Base-by-base conservation (phyloP, 1,140 invertebrate species). In the Akabosia matsudoensis region DNA sequence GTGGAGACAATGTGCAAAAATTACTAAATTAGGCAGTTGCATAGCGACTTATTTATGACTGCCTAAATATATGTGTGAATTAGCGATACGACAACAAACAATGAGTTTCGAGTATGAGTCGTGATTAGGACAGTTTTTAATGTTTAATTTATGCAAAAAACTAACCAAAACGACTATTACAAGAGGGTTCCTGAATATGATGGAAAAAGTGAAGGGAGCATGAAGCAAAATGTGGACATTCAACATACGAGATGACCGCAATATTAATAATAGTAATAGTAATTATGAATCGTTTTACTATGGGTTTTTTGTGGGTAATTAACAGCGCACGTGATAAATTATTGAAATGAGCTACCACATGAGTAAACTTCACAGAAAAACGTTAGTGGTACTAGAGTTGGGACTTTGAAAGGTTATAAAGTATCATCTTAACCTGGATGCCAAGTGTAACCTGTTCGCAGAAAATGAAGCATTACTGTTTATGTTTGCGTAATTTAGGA, bases 171-270 rank as follows among this genome's bases (percentile, higher is more conserved):
- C 24, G 24, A 7, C 4, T n/a, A 61, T 22, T 61, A 16, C 7
- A 45, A 45, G 18, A 45, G 37, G 7, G 18, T 18, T 10, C 37
- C 7, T 56, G 10, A 56, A 24, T 4, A 56, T 56, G 61, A n/a
- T 24, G 4, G 31, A 67, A 67, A 67, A 67, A 67, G 61, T 30
- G 61, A 67, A 67, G 61, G 61, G 61, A 67, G 28, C 26, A 67
- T 30, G 61, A 30, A 67, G 28, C 13, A 18, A 45, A 45, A 10
- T n/a, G n/a, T n/a, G n/a, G n/a, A n/a, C n/a, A n/a, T n/a, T n/a
- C n/a, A n/a, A n/a, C n/a, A n/a, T n/a, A n/a, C n/a, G n/a, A n/a
- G 61, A 31, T 67, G 61, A 67, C 61, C 61, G 61, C 61, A 67
- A 67, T 67, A 22, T 22, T n/a, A 61, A 67, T 24, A 61, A 61